phyloP scores from a whole-genome alignment of 2,113 vertebrate species.

The Sinocyclocheilus anophthalmus region DNA sequence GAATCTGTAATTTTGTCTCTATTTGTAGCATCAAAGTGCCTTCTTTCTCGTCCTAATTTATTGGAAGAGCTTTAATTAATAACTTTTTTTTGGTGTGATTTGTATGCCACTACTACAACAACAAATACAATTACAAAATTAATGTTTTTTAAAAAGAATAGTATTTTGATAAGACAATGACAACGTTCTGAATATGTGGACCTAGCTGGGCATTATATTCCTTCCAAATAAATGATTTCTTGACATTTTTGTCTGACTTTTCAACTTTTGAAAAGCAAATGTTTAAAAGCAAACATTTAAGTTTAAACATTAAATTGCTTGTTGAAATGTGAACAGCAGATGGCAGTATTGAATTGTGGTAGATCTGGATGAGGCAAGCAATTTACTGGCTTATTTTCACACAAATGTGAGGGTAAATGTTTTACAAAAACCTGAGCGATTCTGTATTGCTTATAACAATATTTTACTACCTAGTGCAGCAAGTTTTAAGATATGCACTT shows the following conservation, averaged over 20 bases:
- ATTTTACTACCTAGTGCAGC: too few species aligned
- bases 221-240: background rate
- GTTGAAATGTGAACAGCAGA: constrained; percentile 46
- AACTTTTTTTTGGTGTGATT: background rate
- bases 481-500: too few species aligned
- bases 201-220: background rate
- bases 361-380: too few species aligned
- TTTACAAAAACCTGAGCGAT: too few species aligned
- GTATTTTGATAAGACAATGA: background rate
- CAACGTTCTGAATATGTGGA: background rate
- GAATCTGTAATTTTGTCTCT: background rate
- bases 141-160: background rate
- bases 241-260: background rate
- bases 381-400: too few species aligned
- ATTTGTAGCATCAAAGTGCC: background rate
- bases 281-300: background rate
- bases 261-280: background rate
- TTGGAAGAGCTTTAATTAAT: background rate
- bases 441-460: too few species aligned
- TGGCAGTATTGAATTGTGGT: constrained; percentile 43
- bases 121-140: too few species aligned
- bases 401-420: too few species aligned
- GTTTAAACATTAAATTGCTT: background rate
- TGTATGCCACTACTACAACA: background rate
- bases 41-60: background rate